phyloP scores from a whole-genome alignment of 2,797 vertebrate species.

The Alosa sapidissima region DNA sequence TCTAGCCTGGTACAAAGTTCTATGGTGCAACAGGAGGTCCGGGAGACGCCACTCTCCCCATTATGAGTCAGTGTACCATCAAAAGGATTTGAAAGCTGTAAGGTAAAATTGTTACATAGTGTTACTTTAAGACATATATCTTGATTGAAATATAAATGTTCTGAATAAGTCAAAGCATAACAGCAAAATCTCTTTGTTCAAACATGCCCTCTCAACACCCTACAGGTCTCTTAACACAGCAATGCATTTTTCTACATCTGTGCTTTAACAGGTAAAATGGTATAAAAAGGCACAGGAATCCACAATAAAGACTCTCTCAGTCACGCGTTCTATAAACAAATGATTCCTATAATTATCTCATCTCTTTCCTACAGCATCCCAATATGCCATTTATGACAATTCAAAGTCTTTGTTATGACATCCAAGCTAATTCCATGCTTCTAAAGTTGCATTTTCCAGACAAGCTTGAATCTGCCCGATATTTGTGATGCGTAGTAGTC shows the following conservation, averaged over 20 bases:
- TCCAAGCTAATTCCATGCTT: not conserved
- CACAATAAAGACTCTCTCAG: not conserved
- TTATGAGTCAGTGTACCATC: too few relatives aligned
- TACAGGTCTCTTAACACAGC: not conserved
- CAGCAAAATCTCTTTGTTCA: not conserved
- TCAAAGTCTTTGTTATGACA: conserved; percentile 7
- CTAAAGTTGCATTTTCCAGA: not conserved
- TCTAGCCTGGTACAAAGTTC: too few relatives aligned
- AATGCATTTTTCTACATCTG: not conserved
- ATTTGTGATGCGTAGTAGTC: not conserved
- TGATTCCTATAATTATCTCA: conserved; percentile 14
- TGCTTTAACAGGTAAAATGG: not conserved
- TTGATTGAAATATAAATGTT: not conserved
- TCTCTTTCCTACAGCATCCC: not conserved
- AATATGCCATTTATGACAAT: not conserved
- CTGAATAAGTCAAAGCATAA: not conserved
- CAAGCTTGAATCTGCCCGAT: not conserved
- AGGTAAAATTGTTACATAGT: too few relatives aligned
- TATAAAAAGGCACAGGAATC: not conserved
- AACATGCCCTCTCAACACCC: not conserved
- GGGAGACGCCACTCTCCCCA: too few relatives aligned
- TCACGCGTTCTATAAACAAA: not conserved
- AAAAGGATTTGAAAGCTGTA: too few relatives aligned
- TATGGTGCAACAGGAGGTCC: too few relatives aligned
- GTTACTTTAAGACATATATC: not conserved